Base-by-base conservation (phyloP, 2,888 invertebrate species). In the Acanthopleura granulata region DNA sequence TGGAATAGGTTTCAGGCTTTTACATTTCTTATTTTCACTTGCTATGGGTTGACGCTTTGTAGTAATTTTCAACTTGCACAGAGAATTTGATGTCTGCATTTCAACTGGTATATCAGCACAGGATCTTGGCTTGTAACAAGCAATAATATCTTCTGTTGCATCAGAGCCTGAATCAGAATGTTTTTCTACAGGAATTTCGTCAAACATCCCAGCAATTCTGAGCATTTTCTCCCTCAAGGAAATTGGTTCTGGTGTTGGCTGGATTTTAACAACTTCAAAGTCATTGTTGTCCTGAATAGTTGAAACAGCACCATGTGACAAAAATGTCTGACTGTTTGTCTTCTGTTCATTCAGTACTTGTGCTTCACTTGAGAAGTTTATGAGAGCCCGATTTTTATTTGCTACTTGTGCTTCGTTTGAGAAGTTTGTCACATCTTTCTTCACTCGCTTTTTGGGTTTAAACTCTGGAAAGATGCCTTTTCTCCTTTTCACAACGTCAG, bases 401-500 rank as follows among this genome's bases (percentile, higher is more conserved):
- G 12, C 22, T 25, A 66, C 25, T 27, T 25, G 16, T 16, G 69
- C 16, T 61, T 61, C 25, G 12, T 6, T 6, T 27, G 25, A 27
- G 25, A 18, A 27, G 22, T 66, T n/a, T 12, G 57, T 57, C 22
- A 57, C 22, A 9, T 40, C 40, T 25, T 71, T 62, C 62, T 73
- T 62, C 49, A 29, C 49, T 49, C 18, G 71, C 57, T 74, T 72
- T 66, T 72, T 73, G 50, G 66, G 72, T 49, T 75, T 77, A 78
- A 75, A 76, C 25, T 76, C 74, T 27, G 79, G 77, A 57, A 84
- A 83, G 72, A 81, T 80, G 30, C 84, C 83, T 75, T 81, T 82
- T 61, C 80, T 62, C 71, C 80, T 81, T 62, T 73, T 81, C 0
- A 76, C 75, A 15, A 84, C 75, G 49, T 81, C 83, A 29, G 69